phyloP scores from a whole-genome alignment of 1,140 invertebrate species.

The Nasonia longicornis region DNA sequence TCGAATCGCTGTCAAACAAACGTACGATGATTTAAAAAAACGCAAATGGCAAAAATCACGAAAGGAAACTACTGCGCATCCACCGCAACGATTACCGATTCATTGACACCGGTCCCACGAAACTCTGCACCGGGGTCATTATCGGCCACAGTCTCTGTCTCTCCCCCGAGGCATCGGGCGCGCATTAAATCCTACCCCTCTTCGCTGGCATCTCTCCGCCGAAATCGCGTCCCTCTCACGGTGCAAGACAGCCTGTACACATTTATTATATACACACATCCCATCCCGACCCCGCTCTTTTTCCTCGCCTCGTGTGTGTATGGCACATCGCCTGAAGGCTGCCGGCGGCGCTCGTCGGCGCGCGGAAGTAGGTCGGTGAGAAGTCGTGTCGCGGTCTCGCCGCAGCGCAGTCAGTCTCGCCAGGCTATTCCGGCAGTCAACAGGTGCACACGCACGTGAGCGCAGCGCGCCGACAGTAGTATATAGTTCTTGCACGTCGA shows the following conservation, averaged over 20 bases:
- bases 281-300: neutral
- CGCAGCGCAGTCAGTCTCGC: slow-evolving; percentile 64
- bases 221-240: neutral
- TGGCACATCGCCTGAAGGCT: slow-evolving; percentile 46
- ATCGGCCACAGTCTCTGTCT: too few relatives aligned
- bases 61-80: too few relatives aligned
- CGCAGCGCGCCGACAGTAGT: neutral
- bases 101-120: too few relatives aligned
- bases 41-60: too few relatives aligned
- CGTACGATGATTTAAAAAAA: too few relatives aligned
- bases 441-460: slow-evolving; percentile 58
- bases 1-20: neutral
- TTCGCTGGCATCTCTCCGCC: too few relatives aligned
- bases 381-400: slow-evolving; percentile 50
- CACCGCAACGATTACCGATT: too few relatives aligned
- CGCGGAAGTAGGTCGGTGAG: slow-evolving; percentile 64
- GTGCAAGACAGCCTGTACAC: too few relatives aligned
- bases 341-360: neutral
- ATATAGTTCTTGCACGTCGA: neutral
- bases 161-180: too few relatives aligned
- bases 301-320: neutral
- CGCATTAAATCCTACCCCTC: too few relatives aligned
- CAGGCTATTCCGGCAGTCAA: slow-evolving; percentile 68
- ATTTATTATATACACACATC: too few relatives aligned
- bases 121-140: neutral